Base-by-base conservation (phyloP, 2,888 invertebrate species). In the Philopedon plagiatum region DNA sequence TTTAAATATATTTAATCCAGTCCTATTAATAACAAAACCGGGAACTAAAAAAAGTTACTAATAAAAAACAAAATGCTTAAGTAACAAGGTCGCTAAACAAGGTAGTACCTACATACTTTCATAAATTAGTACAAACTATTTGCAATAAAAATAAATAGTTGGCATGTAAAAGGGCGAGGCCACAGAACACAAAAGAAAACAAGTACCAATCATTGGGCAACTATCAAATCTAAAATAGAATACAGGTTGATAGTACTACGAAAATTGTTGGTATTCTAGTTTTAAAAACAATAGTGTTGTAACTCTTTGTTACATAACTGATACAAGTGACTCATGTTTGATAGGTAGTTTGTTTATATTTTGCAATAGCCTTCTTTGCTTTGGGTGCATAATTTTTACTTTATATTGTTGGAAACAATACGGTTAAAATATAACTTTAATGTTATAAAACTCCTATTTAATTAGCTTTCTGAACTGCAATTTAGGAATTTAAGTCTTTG, bases 91-190 rank as follows among this genome's bases (percentile, higher is more conserved):
- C 67, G 58, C 18, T 19, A 37, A 67, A 67, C 67, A 67, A 66
- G 60, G 58, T 66, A 60, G 58, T 66, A 57, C 41, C 37, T 64
- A 41, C 66, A 60, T 66, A 66, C 66, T 66, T 66, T 66, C 60
- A 66, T 66, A 66, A 66, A 66, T 66, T 46, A 56, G 44, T 56
- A 19, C 29, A 41, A 18, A 49, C 46, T 32, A 62, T 51, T 54
- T 29, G 46, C 32, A 32, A 29, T 32, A 46, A 60, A 67, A 60
- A 49, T 29, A 60, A 18, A 57, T 51, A 34, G 41, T 18, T 49
- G 67, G 66, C 44, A 66, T 66, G 11, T 34, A 44, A 19, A 62
- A 18, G 56, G 58, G 66, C 56, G 41, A 11, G 58, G 46, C 34
- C 18, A 3, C 18, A n/a, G n/a, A n/a, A n/a, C n/a, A 23, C 15